These are phyloP conservation scores for Takifugu flavidus DNA, from an alignment of 2,113 vertebrate genomes.

Conservation along the genomic window DNA sequence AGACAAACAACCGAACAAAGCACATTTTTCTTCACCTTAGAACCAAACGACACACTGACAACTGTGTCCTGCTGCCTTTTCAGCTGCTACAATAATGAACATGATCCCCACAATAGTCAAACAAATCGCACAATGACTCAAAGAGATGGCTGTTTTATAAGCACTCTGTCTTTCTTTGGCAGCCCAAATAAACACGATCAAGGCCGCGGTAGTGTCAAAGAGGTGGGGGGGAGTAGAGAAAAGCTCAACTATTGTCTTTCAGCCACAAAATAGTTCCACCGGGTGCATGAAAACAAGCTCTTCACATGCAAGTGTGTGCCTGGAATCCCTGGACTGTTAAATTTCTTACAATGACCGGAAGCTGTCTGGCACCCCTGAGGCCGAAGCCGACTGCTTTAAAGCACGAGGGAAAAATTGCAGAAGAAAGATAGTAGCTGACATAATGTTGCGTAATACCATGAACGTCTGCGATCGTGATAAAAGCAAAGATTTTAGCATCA, in stretches of 20 bases:
- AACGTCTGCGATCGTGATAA: not conserved
- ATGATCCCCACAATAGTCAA: constrained; percentile 30
- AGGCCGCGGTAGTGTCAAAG: constrained; percentile 32
- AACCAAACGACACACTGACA: not conserved
- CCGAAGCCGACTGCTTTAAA: constrained; percentile 39
- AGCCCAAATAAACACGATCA: constrained; percentile 52
- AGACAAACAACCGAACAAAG: not conserved
- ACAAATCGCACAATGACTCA: constrained; percentile 42
- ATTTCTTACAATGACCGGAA: constrained; percentile 72
- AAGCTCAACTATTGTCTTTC: constrained; percentile 55
- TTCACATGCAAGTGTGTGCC: constrained; percentile 58
- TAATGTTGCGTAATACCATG: constrained; percentile 22
- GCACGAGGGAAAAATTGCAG: constrained; percentile 9
- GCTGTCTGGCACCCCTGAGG: constrained; percentile 52
- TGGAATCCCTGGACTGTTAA: constrained; percentile 57
- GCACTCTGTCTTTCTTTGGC: constrained; percentile 38
- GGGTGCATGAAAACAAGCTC: constrained; percentile 60
- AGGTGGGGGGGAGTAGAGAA: constrained; percentile 26
- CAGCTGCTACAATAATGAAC: constrained; percentile 8
- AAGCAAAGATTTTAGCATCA: too few species aligned
- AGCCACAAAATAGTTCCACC: constrained; percentile 51
- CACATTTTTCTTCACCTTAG: not conserved
- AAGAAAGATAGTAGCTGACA: constrained; percentile 22
- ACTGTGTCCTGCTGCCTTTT: not conserved
- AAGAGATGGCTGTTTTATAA: constrained; percentile 41